These are phyloP conservation scores for Antidorcas marsupialis DNA, from an alignment of 2,113 vertebrate genomes.

Conservation along the genomic window DNA sequence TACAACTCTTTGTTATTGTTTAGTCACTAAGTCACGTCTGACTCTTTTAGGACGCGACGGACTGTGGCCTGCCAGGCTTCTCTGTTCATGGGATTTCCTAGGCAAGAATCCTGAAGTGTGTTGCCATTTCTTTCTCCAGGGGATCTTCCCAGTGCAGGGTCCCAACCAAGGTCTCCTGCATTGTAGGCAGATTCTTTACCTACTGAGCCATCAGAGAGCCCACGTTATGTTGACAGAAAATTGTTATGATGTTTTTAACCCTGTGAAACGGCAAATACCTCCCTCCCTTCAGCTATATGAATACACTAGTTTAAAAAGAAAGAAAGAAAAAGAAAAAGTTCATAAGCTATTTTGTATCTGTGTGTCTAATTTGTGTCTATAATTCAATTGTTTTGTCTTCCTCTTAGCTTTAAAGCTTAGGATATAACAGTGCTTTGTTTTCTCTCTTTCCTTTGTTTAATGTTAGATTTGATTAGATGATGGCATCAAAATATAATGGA, in stretches of 20 bases:
- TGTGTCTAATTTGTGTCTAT: neutral
- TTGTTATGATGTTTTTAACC: neutral
- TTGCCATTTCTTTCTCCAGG: neutral
- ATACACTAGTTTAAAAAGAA: neutral
- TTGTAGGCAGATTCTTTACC: neutral
- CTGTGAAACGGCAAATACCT: neutral
- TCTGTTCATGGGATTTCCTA: neutral
- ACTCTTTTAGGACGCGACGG: neutral
- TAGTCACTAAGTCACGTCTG: neutral
- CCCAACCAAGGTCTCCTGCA: neutral
- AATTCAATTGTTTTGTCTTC: neutral
- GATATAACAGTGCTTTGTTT: neutral
- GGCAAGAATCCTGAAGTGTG: neutral
- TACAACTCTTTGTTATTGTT: neutral
- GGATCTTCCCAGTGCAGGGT: neutral
- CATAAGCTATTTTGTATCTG: neutral
- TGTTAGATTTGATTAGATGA: neutral
- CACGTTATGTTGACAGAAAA: neutral
- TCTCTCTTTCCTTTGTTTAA: neutral
- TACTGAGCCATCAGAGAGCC: neutral
- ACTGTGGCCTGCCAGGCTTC: neutral
- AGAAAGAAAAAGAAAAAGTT: neutral
- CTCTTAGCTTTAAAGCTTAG: neutral
- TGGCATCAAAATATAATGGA: neutral
- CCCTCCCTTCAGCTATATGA: neutral